phyloP scores from a whole-genome alignment of 2,113 vertebrate species.

The Podilymbus podiceps region DNA sequence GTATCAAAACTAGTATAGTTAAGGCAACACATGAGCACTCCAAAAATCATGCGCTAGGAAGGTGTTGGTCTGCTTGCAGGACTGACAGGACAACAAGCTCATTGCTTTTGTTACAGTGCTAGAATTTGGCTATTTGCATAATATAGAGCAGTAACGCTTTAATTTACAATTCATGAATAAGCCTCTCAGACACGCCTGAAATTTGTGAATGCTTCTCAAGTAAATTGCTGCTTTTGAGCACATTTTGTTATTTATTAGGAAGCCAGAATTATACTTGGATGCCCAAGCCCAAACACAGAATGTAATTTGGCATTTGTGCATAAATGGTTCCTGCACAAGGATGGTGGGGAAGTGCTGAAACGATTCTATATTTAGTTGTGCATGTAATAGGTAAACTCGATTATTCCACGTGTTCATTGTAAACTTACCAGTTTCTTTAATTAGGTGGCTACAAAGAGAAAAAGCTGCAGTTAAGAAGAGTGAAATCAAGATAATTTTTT shows the following conservation, averaged over 20 bases:
- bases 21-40: not conserved
- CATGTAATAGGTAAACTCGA: not conserved
- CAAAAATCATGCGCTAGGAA: not conserved
- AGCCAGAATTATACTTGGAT: not conserved
- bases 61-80: not conserved
- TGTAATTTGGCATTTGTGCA: not conserved
- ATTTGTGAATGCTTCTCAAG: not conserved
- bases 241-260: not conserved
- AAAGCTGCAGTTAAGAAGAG: not conserved
- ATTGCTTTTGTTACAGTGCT: not conserved
- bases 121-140: conserved; percentile 9
- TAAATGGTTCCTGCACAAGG: not conserved
- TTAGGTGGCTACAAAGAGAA: not conserved
- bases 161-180: conserved; percentile 9
- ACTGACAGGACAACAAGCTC: conserved; percentile 29
- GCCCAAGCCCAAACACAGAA: not conserved
- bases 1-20: not conserved
- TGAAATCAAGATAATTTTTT: not conserved
- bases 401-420: not conserved
- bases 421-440: not conserved
- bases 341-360: not conserved
- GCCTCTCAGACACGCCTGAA: not conserved
- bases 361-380: not conserved
- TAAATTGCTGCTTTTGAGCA: conserved; percentile 17
- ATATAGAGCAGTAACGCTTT: not conserved